These are phyloP conservation scores for Damaliscus lunatus DNA, from an alignment of 2,113 vertebrate genomes.

Conservation along the genomic window DNA sequence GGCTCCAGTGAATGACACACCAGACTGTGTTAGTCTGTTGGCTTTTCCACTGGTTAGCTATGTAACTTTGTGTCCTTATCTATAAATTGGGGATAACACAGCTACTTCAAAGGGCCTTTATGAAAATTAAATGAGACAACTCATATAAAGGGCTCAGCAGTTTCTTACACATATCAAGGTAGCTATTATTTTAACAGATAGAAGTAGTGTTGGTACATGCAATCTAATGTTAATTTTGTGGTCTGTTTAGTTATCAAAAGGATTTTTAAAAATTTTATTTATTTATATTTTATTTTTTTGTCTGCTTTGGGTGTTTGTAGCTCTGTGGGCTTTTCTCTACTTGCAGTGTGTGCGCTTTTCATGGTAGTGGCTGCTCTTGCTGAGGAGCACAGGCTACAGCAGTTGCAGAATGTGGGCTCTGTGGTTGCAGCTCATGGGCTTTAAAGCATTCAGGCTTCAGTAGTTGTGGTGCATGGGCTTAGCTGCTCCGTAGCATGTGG, in stretches of 20 bases:
- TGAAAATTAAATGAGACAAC: neutral
- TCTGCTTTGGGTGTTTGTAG: neutral
- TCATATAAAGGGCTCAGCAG: neutral
- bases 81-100: neutral
- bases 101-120: neutral
- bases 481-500: neutral
- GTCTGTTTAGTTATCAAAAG: conserved; percentile 65
- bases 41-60: neutral
- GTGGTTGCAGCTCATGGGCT: neutral
- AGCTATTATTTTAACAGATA: neutral
- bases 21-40: neutral
- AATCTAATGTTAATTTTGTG: conserved; percentile 41
- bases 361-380: neutral
- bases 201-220: neutral
- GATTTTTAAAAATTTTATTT: neutral
- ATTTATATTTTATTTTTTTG: neutral
- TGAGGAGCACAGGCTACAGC: neutral
- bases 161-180: neutral
- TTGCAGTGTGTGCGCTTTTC: neutral
- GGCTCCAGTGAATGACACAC: neutral
- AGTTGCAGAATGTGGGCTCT: neutral
- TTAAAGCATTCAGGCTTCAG: neutral
- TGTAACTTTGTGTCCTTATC: neutral
- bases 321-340: neutral
- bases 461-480: neutral